Evolutionary conservation across 2,113 vertebrate genomes (phyloP).

Genomic region (Bucco capensis): DNA sequence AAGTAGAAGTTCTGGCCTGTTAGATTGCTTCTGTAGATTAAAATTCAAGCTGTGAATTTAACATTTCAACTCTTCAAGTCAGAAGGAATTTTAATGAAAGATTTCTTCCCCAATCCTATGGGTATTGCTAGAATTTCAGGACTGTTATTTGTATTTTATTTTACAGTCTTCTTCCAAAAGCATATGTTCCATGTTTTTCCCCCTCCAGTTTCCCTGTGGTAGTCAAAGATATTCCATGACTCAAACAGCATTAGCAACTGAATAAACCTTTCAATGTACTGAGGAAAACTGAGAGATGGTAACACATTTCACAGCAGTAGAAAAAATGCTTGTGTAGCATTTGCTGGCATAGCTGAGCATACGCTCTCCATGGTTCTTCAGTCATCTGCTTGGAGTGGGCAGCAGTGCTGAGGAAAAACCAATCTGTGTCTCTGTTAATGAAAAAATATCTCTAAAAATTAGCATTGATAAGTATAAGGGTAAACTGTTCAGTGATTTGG

Average conservation of each 20-base stretch:
- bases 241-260: constrained; percentile 34
- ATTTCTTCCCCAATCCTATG: background rate
- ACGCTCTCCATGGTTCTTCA: constrained; percentile 34
- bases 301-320: constrained; percentile 36
- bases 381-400: constrained; percentile 39
- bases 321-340: constrained; percentile 45
- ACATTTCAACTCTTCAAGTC: background rate
- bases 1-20: background rate
- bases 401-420: constrained; percentile 43
- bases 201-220: constrained; percentile 15
- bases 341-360: constrained; percentile 19
- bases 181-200: background rate
- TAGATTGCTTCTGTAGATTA: background rate
- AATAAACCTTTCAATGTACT: constrained; percentile 15
- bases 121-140: background rate
- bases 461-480: background rate
- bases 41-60: background rate
- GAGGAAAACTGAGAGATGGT: background rate
- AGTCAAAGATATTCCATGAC: constrained; percentile 42
- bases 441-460: constrained; percentile 18
- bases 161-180: background rate
- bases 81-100: background rate
- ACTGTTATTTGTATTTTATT: background rate
- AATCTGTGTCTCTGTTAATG: constrained; percentile 50
- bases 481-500: constrained; percentile 12